Conservation (phyloP, 2,797 vertebrate genomes). For the Phalloptychus januarius region DNA sequence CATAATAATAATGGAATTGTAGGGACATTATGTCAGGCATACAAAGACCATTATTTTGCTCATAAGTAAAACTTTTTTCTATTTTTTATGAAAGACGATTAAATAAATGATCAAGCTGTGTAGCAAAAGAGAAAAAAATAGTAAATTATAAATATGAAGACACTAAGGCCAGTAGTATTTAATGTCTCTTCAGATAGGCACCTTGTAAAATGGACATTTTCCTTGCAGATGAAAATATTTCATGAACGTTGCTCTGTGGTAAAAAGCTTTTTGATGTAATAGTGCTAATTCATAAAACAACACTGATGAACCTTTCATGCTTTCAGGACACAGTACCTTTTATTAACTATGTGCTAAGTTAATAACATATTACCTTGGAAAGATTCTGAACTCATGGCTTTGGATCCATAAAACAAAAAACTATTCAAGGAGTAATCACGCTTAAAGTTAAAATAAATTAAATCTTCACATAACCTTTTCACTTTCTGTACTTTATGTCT, state of each 20-base stretch:
- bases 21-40: constrained; percentile 12
- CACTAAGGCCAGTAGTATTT: constrained; percentile 77
- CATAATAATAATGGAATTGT: constrained; percentile 16
- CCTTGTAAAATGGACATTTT: constrained; percentile 86
- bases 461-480: not conserved
- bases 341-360: constrained; percentile 89
- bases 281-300: constrained; percentile 95
- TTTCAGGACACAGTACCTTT: constrained; percentile 94
- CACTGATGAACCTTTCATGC: constrained; percentile 97
- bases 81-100: constrained; percentile 52
- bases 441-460: not conserved
- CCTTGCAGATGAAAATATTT: constrained; percentile 91
- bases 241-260: constrained; percentile 93
- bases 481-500: not conserved
- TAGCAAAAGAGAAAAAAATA: constrained; percentile 64
- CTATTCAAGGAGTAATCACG: constrained; percentile 20
- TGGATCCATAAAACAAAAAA: constrained; percentile 12
- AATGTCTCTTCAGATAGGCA: constrained; percentile 67
- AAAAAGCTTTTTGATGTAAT: constrained; percentile 98
- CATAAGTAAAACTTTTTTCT: constrained; percentile 25
- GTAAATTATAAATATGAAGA: constrained; percentile 76
- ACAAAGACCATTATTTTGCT: constrained; percentile 36
- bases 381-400: constrained; percentile 36
- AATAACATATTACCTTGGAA: constrained; percentile 88
- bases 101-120: constrained; percentile 71